A percentile compares a stretch with the other conserved stretches of the same genome.
Conservation (phyloP, 2,797 vertebrate genomes). For the Acanthurus tractus region DNA sequence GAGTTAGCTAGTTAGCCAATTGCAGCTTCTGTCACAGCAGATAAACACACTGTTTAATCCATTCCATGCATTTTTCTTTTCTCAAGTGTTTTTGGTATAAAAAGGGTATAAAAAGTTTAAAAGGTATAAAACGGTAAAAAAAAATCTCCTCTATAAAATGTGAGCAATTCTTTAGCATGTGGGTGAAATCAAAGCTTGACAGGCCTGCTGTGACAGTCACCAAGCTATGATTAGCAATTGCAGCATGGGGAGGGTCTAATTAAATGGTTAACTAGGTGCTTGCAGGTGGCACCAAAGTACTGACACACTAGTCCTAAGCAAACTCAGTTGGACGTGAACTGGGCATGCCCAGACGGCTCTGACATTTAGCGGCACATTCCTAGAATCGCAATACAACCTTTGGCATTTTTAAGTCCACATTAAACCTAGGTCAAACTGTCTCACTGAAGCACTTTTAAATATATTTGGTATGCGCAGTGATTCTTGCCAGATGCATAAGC, state of each 20-base stretch:
- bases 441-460: conserved; percentile 35
- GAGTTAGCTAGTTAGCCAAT: background rate
- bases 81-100: background rate
- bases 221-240: background rate
- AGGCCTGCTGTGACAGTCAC: background rate
- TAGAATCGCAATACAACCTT: conserved; percentile 51
- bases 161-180: background rate
- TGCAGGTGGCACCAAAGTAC: conserved; percentile 34
- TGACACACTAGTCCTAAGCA: conserved; percentile 26
- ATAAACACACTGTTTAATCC: background rate
- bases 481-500: conserved; percentile 46
- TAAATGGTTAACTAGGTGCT: conserved; percentile 6
- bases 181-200: background rate
- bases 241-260: background rate
- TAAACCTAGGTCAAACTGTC: conserved; percentile 40
- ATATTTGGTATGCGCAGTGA: conserved; percentile 50
- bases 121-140: too few relatives aligned
- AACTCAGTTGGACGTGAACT: conserved; percentile 48
- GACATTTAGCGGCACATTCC: conserved; percentile 77
- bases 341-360: conserved; percentile 62
- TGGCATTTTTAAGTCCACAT: conserved; percentile 47
- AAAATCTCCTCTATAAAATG: background rate
- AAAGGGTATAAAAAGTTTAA: background rate
- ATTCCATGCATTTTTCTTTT: background rate
- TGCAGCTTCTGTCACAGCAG: background rate